Percentiles rank a stretch among this genome's conserved stretches.
Evolutionary conservation across 2,888 invertebrate genomes (phyloP).

Genomic region (Sphinx pinastri): DNA sequence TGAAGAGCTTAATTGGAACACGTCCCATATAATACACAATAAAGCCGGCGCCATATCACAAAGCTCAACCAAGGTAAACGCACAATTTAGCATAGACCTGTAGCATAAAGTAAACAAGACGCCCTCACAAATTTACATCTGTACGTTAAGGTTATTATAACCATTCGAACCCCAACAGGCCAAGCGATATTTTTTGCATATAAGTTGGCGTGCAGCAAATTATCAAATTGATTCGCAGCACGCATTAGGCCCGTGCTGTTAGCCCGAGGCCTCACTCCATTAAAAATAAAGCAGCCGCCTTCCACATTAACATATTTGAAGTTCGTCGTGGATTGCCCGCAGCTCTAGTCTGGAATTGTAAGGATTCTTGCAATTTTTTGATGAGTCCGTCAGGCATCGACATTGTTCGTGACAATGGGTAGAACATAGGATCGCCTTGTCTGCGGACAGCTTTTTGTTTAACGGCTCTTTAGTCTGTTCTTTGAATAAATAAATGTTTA

Average conservation of each 20-base stretch:
- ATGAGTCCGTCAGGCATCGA: neutral
- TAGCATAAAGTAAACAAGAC: neutral
- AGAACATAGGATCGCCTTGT: neutral
- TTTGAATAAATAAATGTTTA: constrained; percentile 10
- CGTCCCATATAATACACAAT: neutral
- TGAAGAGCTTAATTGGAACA: neutral
- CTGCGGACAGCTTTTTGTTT: neutral
- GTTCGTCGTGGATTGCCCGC: constrained; percentile 20
- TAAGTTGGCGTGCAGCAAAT: constrained; percentile 58
- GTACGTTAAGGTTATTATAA: neutral
- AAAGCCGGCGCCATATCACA: too few relatives aligned
- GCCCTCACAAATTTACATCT: neutral
- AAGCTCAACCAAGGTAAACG: neutral
- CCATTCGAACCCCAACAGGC: neutral
- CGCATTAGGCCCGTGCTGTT: constrained; percentile 54
- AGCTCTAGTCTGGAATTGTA: constrained; percentile 13
- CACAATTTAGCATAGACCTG: neutral
- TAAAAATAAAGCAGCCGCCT: constrained; percentile 30
- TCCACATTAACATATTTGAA: constrained; percentile 27
- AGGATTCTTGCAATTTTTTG: constrained; percentile 24
- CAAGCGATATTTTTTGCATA: constrained; percentile 19
- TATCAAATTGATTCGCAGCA: constrained; percentile 42
- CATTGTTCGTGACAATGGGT: constrained; percentile 13
- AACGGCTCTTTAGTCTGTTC: neutral
- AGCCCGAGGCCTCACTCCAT: constrained; percentile 45